Base-by-base conservation (phyloP, 2,797 vertebrate genomes). In the Enteromius treurensis region DNA sequence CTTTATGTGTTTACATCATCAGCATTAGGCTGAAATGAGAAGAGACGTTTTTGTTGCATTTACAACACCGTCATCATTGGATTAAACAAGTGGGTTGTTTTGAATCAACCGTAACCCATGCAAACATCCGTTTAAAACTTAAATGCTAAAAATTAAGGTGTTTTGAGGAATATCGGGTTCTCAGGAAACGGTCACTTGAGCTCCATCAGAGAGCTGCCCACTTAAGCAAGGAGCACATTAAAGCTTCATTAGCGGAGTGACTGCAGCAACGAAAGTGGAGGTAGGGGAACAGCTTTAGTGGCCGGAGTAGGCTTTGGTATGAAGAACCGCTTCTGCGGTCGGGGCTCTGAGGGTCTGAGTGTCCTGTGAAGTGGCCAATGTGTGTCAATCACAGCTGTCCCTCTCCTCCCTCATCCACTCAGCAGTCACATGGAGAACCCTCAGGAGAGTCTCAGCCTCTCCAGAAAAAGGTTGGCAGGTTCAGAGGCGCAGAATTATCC, bases 401-500 rank as follows among this genome's bases (percentile, higher is more conserved):
- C 77, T 79, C 80, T 58, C n/a, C 80, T 67, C 34, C 45, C 85
- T 83, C 53, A 82, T 80, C 87, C 82, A 89, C 82, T 91, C 89
- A 89, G 81, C 83, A 87, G 86, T 89, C 92, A 89, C 88, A 91
- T 85, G 73, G 70, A 23, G 3, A 47, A 88, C 74, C 81, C 89
- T 91, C 91, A 88, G 82, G 89, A 92, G 87, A 92, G 78, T 82
- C 82, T 15, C 11, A 21, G 37, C 45, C 82, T 78, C 73, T 78
- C 53, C 62, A 23, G 78, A 58, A 71, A 83, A 83, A 84, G 82
- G 81, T 77, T 78, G 84, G 67, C 60, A 89, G 89, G 90, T 90
- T 86, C 87, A 87, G 77, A 85, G 90, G 89, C 90, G 71, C 78
- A 81, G 68, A 88, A 87, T 93, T 85, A 90, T 91, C 89, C 88